These are phyloP conservation scores for Creontiades dilutus DNA, from an alignment of 2,888 invertebrate species.

Conservation along the genomic window DNA sequence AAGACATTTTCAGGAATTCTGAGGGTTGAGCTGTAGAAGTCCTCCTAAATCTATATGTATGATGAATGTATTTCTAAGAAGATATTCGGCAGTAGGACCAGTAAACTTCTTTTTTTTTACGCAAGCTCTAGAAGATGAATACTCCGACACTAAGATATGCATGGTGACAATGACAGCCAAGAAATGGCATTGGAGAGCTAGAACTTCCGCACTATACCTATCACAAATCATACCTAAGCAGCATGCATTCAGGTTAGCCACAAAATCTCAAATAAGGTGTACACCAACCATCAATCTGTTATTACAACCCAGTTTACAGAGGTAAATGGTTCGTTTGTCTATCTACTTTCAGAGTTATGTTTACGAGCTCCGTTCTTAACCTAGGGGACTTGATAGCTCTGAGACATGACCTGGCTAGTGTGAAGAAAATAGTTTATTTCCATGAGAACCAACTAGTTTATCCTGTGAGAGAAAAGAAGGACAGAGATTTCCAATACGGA, in stretches of 20 bases:
- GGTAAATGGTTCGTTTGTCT: background rate
- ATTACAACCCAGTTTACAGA: no score
- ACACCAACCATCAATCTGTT: no score
- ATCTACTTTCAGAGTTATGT: slow-evolving; percentile 80
- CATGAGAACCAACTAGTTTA: slow-evolving; percentile 89
- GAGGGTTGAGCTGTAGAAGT: no score
- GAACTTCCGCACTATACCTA: slow-evolving; percentile 84
- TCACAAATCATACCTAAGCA: slow-evolving; percentile 82
- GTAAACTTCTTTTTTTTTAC: background rate
- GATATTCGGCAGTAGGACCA: background rate
- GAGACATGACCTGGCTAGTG: slow-evolving; percentile 82
- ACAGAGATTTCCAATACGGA: slow-evolving; percentile 87
- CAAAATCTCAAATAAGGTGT: no score
- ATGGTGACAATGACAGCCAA: slow-evolving; percentile 83
- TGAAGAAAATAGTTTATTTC: slow-evolving; percentile 86
- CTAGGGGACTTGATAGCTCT: slow-evolving; percentile 85
- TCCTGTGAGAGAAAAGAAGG: slow-evolving; percentile 83
- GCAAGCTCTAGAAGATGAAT: slow-evolving; percentile 65
- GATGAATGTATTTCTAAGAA: background rate
- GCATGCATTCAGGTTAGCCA: slow-evolving; percentile 76
- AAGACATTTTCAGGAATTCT: no score
- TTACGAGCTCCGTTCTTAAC: slow-evolving; percentile 85
- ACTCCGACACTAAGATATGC: slow-evolving; percentile 55
- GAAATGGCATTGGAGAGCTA: slow-evolving; percentile 89
- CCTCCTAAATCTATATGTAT: no score